phyloP scores from a whole-genome alignment of 2,797 vertebrate genomes.

The Fistularia commersonii region DNA sequence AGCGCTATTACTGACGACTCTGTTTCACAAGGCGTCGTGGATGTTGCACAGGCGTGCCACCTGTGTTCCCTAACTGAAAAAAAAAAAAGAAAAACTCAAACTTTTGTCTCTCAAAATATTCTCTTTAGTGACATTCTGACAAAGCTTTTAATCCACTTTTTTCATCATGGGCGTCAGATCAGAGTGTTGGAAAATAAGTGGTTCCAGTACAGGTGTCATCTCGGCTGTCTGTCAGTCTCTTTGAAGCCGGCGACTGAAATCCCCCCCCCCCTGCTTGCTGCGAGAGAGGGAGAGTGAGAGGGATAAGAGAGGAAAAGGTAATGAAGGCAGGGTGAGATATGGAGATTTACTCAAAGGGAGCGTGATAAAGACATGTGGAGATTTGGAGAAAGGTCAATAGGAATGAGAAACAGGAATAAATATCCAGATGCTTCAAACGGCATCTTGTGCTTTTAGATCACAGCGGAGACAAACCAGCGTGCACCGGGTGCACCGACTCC shows the following conservation, averaged over 20 bases:
- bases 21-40: conserved; percentile 30
- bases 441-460: too few species aligned
- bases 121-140: conserved; percentile 6
- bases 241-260: conserved; percentile 20
- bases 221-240: conserved; percentile 13
- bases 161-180: conserved; percentile 8
- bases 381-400: conserved; percentile 16
- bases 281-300: conserved; percentile 13
- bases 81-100: not conserved
- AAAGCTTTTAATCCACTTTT: conserved; percentile 8
- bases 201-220: conserved; percentile 10
- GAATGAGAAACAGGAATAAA: conserved; percentile 11
- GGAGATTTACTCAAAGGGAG: conserved; percentile 5
- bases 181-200: conserved; percentile 5
- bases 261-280: conserved; percentile 6
- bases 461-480: too few species aligned
- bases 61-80: not conserved
- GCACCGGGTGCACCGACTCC: too few species aligned
- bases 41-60: conserved; percentile 12
- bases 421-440: conserved; percentile 8
- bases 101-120: conserved; percentile 1
- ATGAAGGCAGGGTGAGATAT: not conserved
- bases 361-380: conserved; percentile 15
- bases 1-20: conserved; percentile 27
- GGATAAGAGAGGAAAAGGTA: not conserved